Evolutionary conservation across 53 echinoderm and acorn worm genomes (phyloP), one percentile per base, ranked within the genome.

Genomic region (Echinometra lucunter): DNA sequence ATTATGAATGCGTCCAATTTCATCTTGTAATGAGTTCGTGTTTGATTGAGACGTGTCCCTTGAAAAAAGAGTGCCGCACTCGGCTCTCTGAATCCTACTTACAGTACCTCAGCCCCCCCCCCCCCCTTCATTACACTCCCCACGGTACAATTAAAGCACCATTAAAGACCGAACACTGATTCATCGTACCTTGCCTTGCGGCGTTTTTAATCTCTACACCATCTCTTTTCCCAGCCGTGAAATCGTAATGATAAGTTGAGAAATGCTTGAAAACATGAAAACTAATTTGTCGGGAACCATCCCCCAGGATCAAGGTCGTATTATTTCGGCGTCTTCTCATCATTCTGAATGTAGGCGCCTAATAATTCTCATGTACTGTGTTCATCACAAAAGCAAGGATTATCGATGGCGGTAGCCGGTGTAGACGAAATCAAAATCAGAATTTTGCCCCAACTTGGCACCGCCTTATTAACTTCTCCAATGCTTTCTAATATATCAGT

Each of bases 221-320:
- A 75, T 40, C 67, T 32, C 19, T 75, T 37, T 75, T 21, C 18
- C 19, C 75, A 37, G 75, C 38, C 16, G 23, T 75, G 75, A 40
- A 75, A 75, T 75, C 75, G 40, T 40, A 75, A 37, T 75, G 38
- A 75, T 75, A 40, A 40, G 75, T 75, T 16, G 37, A 38, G 40
- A 75, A 75, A 75, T 40, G 75, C 75, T 75, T 75, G 75, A 37
- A 75, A 40, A 40, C 75, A 75, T 16, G 75, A 40, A 75, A 75
- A 75, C 38, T 21, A 75, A 37, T 75, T 75, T 75, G 75, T 75
- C 75, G 37, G 11, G 75, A 13, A 75, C 75, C 6, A 40, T 40
- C 75, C 75, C 38, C 18, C n/a, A n/a, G n/a, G n/a, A 40, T 19
- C 75, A 75, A 70, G 38, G 75, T 38, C 38, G n/a, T 5, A 40